Evolutionary conservation across 2,797 vertebrate genomes (phyloP).

Genomic region (Galaxias olidus): DNA sequence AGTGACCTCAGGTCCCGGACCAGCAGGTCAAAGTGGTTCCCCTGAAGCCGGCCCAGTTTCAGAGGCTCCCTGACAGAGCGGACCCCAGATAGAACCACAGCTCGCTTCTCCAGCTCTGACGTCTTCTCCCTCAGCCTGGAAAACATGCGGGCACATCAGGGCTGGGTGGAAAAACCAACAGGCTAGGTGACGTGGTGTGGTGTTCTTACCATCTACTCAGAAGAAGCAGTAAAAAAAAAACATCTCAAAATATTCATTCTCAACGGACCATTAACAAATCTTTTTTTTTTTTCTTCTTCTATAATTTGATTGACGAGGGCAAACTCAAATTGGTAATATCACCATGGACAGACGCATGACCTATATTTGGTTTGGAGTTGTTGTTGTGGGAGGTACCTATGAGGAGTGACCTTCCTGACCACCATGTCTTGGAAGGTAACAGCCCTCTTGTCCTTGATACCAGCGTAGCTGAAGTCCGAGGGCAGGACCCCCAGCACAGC

Average conservation of each 20-base stretch:
- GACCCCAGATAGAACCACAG: slow-evolving; percentile 81
- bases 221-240: no score
- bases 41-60: slow-evolving; percentile 85
- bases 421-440: slow-evolving; percentile 92
- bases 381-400: slow-evolving; percentile 72
- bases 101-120: slow-evolving; percentile 78
- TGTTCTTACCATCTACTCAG: no score
- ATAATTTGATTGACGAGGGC: background rate
- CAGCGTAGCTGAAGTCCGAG: slow-evolving; percentile 85
- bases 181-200: background rate
- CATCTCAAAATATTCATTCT: no score
- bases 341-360: background rate
- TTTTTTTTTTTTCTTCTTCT: no score
- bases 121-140: slow-evolving; percentile 81
- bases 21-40: slow-evolving; percentile 91
- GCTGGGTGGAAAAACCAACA: background rate
- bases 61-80: slow-evolving; percentile 77
- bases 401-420: slow-evolving; percentile 89
- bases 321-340: background rate
- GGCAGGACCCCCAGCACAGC: slow-evolving; percentile 85
- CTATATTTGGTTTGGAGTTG: no score
- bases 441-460: slow-evolving; percentile 95
- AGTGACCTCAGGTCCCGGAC: slow-evolving; percentile 82
- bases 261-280: background rate
- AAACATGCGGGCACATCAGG: slow-evolving; percentile 17